These are phyloP conservation scores for Spodoptera frugiperda DNA, from an alignment of 1,140 invertebrate species.

Conservation along the genomic window DNA sequence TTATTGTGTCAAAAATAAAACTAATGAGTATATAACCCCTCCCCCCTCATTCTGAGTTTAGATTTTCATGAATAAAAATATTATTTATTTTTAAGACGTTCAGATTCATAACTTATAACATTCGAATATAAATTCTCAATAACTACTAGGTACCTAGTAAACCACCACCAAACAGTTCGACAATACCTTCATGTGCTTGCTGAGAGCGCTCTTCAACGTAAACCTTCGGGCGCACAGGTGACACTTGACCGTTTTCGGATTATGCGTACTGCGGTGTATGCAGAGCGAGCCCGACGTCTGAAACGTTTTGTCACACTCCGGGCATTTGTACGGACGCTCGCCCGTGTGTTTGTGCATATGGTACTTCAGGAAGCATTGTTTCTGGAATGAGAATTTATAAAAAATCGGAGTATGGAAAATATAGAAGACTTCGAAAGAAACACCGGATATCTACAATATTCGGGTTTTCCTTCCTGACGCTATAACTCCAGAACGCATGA, in stretches of 20 bases:
- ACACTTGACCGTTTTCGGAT: conserved; percentile 21
- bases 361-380: conserved; percentile 49
- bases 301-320: conserved; percentile 43
- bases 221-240: conserved; percentile 43
- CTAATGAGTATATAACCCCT: too few species aligned
- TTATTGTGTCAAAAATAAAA: too few species aligned
- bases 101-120: too few species aligned
- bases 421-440: not conserved
- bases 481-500: too few species aligned
- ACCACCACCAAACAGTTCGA: not conserved
- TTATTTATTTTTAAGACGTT: too few species aligned
- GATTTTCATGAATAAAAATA: too few species aligned
- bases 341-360: conserved; percentile 53
- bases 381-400: not conserved
- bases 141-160: too few species aligned
- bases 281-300: conserved; percentile 24
- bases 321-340: conserved; percentile 50
- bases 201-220: conserved; percentile 44
- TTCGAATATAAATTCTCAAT: too few species aligned
- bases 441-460: too few species aligned
- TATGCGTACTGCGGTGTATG: conserved; percentile 39
- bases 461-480: too few species aligned
- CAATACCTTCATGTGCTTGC: conserved; percentile 53
- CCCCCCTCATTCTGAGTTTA: too few species aligned
- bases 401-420: not conserved